Evolutionary conservation across 2,113 vertebrate species (phyloP).

Genomic region (Anhinga anhinga): DNA sequence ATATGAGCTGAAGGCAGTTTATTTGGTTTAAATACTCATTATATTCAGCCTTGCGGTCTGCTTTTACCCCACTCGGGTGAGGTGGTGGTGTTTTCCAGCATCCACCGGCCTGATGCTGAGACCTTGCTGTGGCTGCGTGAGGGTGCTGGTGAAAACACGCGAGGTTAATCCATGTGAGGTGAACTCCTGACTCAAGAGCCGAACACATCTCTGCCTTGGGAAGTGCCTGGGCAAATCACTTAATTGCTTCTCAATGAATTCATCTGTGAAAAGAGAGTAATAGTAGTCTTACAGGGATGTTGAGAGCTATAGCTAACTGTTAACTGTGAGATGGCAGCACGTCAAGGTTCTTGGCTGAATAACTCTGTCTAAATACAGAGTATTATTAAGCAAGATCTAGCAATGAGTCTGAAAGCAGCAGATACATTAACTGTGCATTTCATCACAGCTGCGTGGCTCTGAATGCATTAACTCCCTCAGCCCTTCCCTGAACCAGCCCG

Average conservation of each 20-base stretch:
- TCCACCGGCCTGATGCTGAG: neutral
- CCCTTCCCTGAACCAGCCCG: too few species aligned
- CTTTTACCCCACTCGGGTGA: neutral
- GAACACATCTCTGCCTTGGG: neutral
- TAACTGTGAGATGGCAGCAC: neutral
- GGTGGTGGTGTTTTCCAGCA: neutral
- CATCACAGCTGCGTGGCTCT: neutral
- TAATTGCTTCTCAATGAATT: neutral
- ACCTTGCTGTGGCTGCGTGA: too few species aligned
- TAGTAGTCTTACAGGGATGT: neutral
- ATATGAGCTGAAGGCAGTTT: neutral
- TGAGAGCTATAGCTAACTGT: neutral
- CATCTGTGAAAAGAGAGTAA: neutral
- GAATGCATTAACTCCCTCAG: neutral
- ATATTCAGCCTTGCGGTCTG: neutral
- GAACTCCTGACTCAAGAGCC: neutral
- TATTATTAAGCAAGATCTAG: neutral
- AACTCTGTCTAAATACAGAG: neutral
- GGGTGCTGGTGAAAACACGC: fast-evolving
- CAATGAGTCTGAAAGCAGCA: neutral
- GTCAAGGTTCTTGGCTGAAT: neutral
- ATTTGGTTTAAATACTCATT: neutral
- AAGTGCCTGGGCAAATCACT: neutral
- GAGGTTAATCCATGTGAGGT: neutral
- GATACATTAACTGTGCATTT: neutral